Percentiles rank a stretch among this genome's conserved stretches.
Evolutionary conservation across 2,888 invertebrate genomes (phyloP).

Genomic region (Pogonocherus hispidulus): DNA sequence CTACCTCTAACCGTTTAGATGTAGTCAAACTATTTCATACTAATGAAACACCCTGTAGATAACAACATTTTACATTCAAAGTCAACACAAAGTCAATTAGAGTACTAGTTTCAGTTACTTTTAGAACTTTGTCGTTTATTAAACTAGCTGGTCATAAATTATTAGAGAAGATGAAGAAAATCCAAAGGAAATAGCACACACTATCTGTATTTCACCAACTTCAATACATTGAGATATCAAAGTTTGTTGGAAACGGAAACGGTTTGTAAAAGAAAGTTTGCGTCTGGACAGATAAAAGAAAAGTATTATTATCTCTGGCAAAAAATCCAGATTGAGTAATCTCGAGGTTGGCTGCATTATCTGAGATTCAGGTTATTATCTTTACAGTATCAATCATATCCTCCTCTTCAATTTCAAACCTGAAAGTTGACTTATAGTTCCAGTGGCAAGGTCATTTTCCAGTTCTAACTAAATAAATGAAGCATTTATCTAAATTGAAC

Average conservation of each 20-base stretch:
- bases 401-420: background rate
- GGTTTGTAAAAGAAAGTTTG: background rate
- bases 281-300: conserved; percentile 14
- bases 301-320: conserved; percentile 14
- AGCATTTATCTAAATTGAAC: too few relatives aligned
- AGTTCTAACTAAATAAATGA: too few relatives aligned
- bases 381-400: conserved; percentile 28
- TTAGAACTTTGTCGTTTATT: too few relatives aligned
- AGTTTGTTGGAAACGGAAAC: background rate
- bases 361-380: conserved; percentile 29
- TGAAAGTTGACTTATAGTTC: background rate
- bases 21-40: too few relatives aligned
- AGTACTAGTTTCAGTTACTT: too few relatives aligned
- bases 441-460: too few relatives aligned
- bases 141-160: too few relatives aligned
- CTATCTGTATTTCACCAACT: background rate
- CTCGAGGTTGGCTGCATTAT: conserved; percentile 26
- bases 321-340: conserved; percentile 25
- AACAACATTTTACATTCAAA: too few relatives aligned
- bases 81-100: too few relatives aligned
- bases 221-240: background rate
- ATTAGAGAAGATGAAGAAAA: too few relatives aligned
- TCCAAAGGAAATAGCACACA: background rate
- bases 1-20: too few relatives aligned
- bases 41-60: too few relatives aligned